Conservation (phyloP, 2,888 invertebrate genomes). For the Dysmachus trigonus region DNA sequence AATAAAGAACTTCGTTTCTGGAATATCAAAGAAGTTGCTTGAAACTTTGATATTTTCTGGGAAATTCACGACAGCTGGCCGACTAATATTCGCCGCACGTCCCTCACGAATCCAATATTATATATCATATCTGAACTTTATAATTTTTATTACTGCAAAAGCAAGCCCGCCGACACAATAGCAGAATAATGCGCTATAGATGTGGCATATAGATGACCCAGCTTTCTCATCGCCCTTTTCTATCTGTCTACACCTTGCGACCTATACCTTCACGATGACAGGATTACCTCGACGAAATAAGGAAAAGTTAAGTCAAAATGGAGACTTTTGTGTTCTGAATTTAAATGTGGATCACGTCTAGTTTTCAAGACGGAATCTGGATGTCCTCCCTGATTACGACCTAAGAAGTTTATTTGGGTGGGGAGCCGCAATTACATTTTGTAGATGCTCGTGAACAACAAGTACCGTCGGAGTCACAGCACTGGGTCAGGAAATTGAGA, state of each 20-base stretch:
- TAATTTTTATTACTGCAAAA: slow-evolving; percentile 36
- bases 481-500: slow-evolving; percentile 17
- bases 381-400: slow-evolving; percentile 31
- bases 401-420: slow-evolving; percentile 19
- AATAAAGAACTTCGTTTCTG: background rate
- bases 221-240: background rate
- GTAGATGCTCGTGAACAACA: slow-evolving; percentile 16
- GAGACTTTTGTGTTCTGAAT: slow-evolving; percentile 39
- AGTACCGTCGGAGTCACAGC: background rate
- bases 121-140: slow-evolving; percentile 40
- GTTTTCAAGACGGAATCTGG: slow-evolving; percentile 23
- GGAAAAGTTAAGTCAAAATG: slow-evolving; percentile 40
- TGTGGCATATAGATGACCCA: background rate
- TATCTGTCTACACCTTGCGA: slow-evolving; percentile 6
- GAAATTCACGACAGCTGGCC: background rate
- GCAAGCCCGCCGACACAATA: slow-evolving; percentile 2
- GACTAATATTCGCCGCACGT: slow-evolving; percentile 40
- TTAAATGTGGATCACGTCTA: slow-evolving; percentile 38
- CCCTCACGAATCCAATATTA: slow-evolving; percentile 33
- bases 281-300: slow-evolving; percentile 24
- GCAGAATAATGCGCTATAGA: background rate
- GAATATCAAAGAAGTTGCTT: slow-evolving; percentile 11
- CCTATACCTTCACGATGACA: background rate
- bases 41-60: slow-evolving; percentile 21
- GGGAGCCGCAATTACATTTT: slow-evolving; percentile 25